Evolutionary conservation across 2,113 vertebrate species (phyloP).

Genomic region (Rhynchomys soricoides): DNA sequence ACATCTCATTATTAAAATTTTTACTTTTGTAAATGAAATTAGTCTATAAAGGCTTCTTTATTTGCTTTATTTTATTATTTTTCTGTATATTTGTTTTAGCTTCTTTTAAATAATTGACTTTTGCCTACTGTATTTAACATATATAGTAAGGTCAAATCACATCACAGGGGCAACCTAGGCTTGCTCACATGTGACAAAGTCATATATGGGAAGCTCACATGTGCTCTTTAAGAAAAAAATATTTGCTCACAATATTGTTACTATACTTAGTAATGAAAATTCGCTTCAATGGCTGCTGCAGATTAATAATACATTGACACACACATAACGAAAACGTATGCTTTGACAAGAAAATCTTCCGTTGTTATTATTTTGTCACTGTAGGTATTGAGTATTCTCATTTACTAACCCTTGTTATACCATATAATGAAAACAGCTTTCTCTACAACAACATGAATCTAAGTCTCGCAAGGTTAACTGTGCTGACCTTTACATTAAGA

Average conservation of each 20-base stretch:
- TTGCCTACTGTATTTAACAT: constrained; percentile 5
- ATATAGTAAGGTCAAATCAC: not conserved
- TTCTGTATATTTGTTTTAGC: not conserved
- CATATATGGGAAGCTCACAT: no score
- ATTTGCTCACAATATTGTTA: constrained; percentile 5
- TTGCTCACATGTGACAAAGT: no score
- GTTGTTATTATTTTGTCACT: constrained; percentile 33
- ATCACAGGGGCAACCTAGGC: no score
- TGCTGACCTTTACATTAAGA: not conserved
- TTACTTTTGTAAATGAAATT: constrained; percentile 15
- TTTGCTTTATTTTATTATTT: not conserved
- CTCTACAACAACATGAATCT: not conserved
- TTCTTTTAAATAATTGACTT: constrained; percentile 42
- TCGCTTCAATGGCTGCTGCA: constrained; percentile 28
- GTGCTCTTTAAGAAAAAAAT: constrained; percentile 22
- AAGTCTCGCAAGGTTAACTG: constrained; percentile 19
- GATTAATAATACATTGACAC: constrained; percentile 7
- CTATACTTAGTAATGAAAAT: constrained; percentile 44
- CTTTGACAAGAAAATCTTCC: constrained; percentile 8
- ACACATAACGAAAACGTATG: not conserved
- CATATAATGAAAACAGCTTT: not conserved
- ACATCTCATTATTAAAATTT: not conserved
- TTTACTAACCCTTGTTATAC: not conserved
- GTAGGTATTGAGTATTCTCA: not conserved
- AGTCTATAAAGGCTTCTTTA: not conserved